These are phyloP conservation scores for Telenomus remus DNA, from an alignment of 1,140 invertebrate genomes.

Conservation along the genomic window DNA sequence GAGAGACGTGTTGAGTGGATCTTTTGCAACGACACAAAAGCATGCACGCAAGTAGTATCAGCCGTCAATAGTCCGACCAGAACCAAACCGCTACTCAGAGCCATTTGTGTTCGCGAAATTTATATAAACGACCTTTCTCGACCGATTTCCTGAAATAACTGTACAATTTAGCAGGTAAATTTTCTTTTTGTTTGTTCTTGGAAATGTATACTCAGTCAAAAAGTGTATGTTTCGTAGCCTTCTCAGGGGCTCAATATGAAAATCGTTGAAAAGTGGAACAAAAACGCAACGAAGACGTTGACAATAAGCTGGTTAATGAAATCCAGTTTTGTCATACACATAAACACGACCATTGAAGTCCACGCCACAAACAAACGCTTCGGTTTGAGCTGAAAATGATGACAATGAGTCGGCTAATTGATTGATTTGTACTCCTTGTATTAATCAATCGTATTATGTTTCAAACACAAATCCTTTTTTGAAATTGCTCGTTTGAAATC, in stretches of 20 bases:
- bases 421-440: background rate
- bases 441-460: background rate
- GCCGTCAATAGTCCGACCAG: conserved; percentile 39
- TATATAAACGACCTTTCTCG: too few relatives aligned
- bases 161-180: too few relatives aligned
- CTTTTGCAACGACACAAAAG: conserved; percentile 22
- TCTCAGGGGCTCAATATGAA: background rate
- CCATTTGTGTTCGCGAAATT: background rate
- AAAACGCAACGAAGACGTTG: conserved; percentile 8
- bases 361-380: background rate
- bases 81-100: background rate
- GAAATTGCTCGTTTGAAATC: too few relatives aligned
- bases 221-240: too few relatives aligned
- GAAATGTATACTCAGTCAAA: background rate
- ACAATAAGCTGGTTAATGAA: conserved; percentile 28
- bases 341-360: background rate
- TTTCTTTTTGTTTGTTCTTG: conserved; percentile 3
- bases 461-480: too few relatives aligned
- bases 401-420: too few relatives aligned
- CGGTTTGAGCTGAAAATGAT: background rate
- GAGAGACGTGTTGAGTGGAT: conserved; percentile 41
- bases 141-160: too few relatives aligned
- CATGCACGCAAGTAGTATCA: conserved; percentile 35
- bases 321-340: conserved; percentile 14
- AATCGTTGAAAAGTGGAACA: conserved; percentile 8